Base-by-base conservation (phyloP, 2,888 invertebrate genomes). In the Drosophila mimica region DNA sequence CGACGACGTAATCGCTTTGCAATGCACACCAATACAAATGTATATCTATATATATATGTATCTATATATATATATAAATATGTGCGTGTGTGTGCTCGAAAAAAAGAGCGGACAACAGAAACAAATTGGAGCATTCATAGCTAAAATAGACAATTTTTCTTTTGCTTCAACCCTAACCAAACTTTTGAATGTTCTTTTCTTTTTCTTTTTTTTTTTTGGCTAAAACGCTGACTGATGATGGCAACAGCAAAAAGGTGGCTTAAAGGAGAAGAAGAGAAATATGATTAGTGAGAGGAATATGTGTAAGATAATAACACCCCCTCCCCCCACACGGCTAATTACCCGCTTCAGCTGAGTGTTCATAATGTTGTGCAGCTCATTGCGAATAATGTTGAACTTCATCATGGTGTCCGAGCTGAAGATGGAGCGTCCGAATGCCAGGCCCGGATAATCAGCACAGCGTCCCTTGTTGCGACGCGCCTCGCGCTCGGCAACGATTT, bases 361-460 rank as follows among this genome's bases (percentile, higher is more conserved):
- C 95, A 98, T 97, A 93, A 99, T 98, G 94, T 99, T 99, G 94
- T 98, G 98, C 93, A 99, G 95, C 94, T 99, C 99, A 93, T 99
- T 99, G 93, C 96, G 96, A 93, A 99, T 99, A 85, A 99, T 96
- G 93, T 97, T 97, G 94, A 99, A 98, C 94, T 98, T 99, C 97
- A 99, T 98, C 96, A 99, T 96, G 13, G 99, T 98, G 93, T 98
- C 98, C 67, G 98, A 98, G 92, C 98, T 98, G 94, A 98, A 98
- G 92, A 98, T 97, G 77, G 98, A 98, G 84, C 97, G 96, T 60
- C 97, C 98, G 92, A 98, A 97, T 2, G 98, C 98, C 70, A 98
- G 94, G 34, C 98, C 98, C 0, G 98, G 98, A 94, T 98, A 98
- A 92, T 98, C 98, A 48, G 97, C 96, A 93, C 98, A 98, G 93